A percentile compares a stretch with the other conserved stretches of the same genome.
Conservation (phyloP, 2,113 vertebrate species). For the Onychostruthus taczanowskii region DNA sequence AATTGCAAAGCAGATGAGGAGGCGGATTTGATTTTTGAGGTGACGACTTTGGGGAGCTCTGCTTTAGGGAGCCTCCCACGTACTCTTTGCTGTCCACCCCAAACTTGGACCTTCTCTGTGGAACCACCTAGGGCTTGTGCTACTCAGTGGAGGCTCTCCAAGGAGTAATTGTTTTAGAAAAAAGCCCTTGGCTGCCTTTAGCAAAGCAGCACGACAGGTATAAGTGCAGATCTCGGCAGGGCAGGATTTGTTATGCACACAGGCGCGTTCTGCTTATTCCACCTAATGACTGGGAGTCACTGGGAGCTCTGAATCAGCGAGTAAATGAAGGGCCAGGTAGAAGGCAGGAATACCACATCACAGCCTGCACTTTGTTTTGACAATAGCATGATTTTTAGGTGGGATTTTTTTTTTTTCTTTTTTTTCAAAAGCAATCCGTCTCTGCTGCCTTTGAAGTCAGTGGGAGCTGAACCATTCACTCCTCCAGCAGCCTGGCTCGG, state of each 20-base stretch:
- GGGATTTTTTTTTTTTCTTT: background rate
- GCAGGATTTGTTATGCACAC: conserved; percentile 44
- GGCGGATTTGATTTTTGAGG: background rate
- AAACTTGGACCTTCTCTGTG: background rate
- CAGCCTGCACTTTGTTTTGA: conserved; percentile 52
- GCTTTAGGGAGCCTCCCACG: rapidly evolving
- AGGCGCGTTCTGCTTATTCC: background rate
- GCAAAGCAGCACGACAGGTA: background rate
- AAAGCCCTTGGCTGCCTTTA: background rate
- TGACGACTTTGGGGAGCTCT: background rate
- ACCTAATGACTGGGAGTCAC: conserved; percentile 12
- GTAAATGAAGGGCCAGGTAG: conserved; percentile 13
- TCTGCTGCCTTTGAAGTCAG: background rate
- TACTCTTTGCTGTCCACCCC: background rate
- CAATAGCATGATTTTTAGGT: conserved; percentile 28
- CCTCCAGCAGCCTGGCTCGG: background rate
- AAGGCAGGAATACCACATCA: conserved; percentile 45
- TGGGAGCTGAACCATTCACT: background rate
- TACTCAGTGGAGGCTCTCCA: background rate
- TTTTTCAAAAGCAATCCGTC: background rate
- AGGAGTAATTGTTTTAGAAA: background rate
- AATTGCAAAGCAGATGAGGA: background rate
- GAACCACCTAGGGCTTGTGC: background rate
- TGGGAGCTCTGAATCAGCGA: conserved; percentile 40
- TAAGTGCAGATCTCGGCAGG: background rate